Percentiles rank a stretch among this genome's conserved stretches.
Conservation (phyloP, 2,113 vertebrate genomes). For the Thermophis baileyi region DNA sequence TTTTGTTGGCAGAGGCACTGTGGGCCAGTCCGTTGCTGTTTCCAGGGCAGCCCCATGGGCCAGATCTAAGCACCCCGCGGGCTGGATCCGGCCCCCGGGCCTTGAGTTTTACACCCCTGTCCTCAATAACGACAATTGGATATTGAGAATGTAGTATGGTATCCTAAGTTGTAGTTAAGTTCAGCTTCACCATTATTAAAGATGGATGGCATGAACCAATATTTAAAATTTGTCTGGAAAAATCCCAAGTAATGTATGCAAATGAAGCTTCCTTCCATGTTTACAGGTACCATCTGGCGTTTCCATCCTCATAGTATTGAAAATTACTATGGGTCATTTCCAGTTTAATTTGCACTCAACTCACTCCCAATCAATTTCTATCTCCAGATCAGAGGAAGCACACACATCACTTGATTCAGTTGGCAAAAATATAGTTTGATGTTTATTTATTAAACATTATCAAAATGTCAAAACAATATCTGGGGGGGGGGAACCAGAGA, state of each 20-base stretch:
- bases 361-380: neutral
- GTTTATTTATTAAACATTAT: neutral
- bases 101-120: no score
- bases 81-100: no score
- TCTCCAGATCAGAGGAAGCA: neutral
- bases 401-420: neutral
- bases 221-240: neutral
- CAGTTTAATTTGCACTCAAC: neutral
- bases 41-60: no score
- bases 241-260: neutral
- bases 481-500: neutral
- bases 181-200: neutral
- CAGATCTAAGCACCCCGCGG: no score
- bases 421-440: neutral
- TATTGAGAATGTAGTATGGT: neutral
- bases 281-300: neutral
- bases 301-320: neutral
- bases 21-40: no score
- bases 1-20: no score
- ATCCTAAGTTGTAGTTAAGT: neutral
- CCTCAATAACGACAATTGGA: neutral
- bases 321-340: neutral
- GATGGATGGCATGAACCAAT: neutral
- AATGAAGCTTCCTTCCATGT: neutral
- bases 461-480: neutral